Base-by-base conservation (phyloP, 2,888 invertebrate species). In the Gasteruption jaculator region DNA sequence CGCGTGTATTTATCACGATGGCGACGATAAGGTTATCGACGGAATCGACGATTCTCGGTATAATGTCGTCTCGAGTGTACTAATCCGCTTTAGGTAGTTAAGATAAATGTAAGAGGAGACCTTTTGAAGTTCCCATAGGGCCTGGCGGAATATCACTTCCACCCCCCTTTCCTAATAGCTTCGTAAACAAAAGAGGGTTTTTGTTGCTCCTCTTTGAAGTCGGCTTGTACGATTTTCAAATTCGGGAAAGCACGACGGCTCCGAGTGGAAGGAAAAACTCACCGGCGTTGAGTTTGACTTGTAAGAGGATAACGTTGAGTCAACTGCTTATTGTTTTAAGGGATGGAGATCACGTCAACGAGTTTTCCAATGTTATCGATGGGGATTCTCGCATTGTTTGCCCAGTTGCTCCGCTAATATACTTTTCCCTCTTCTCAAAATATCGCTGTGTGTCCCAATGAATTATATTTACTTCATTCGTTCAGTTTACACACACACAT, bases 131-230 rank as follows among this genome's bases (percentile, higher is more conserved):
- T 33, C 19, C 30, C 8, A 38, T 48, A 33, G 24, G 24, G n/a
- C n/a, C n/a, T n/a, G n/a, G n/a, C n/a, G n/a, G n/a, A n/a, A n/a
- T n/a, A n/a, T n/a, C n/a, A n/a, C n/a, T n/a, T n/a, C n/a, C n/a
- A n/a, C n/a, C n/a, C n/a, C n/a, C n/a, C n/a, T n/a, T n/a, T 56
- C 63, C 65, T 69, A 70, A 70, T 69, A 69, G 69, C 68, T 66
- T 51, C 56, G 69, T 63, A 63, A 69, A 70, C 63, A 69, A 56
- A 48, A 41, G 48, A 40, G 47, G 44, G 26, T 38, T 22, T 40
- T 38, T 46, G 37, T 29, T 35, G 43, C 40, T 24, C 33, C n/a
- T 38, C 60, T 61, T 62, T 61, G 62, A 60, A 52, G 58, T 53
- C 40, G 36, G 35, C 33, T n/a, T n/a, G n/a, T n/a, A 51, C 53